These are phyloP conservation scores for Epizoanthus scotinus DNA, from an alignment of 92 coral and sea anemone genomes.

Conservation along the genomic window DNA sequence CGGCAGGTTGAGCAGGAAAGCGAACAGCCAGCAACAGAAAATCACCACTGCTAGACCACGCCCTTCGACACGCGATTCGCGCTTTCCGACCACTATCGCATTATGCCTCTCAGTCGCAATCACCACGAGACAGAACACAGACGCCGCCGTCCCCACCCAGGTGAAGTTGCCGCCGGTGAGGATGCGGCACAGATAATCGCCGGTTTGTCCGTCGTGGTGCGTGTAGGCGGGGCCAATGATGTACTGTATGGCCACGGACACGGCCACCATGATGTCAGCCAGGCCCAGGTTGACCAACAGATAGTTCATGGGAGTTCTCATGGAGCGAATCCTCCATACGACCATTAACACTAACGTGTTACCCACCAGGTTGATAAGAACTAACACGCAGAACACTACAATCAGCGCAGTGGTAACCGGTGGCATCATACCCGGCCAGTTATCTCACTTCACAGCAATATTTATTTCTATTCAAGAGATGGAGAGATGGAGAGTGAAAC, in stretches of 20 bases:
- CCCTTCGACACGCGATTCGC: slow-evolving; percentile 33
- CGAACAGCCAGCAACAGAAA: slow-evolving; percentile 39
- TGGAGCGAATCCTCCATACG: slow-evolving; percentile 52
- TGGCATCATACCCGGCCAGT: slow-evolving; percentile 3
- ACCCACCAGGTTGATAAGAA: slow-evolving; percentile 53
- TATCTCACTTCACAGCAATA: background rate
- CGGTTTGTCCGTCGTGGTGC: slow-evolving; percentile 18
- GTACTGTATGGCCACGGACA: slow-evolving; percentile 28
- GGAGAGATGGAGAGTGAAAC: slow-evolving; percentile 24
- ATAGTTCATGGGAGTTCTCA: slow-evolving; percentile 62
- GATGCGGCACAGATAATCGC: slow-evolving; percentile 28
- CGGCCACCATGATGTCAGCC: slow-evolving; percentile 67
- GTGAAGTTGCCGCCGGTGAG: slow-evolving; percentile 39
- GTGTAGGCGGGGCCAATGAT: slow-evolving; percentile 29
- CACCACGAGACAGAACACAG: slow-evolving; percentile 33
- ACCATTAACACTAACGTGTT: slow-evolving; percentile 56
- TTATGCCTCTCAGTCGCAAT: slow-evolving; percentile 30
- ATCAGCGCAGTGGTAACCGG: slow-evolving; percentile 20
- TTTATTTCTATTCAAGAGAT: background rate
- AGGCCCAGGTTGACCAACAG: slow-evolving; percentile 66
- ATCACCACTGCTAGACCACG: slow-evolving; percentile 9
- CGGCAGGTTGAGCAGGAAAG: slow-evolving; percentile 33
- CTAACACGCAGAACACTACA: slow-evolving; percentile 23
- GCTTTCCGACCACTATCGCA: slow-evolving; percentile 32
- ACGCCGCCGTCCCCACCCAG: slow-evolving; percentile 41